Evolutionary conservation across 2,888 invertebrate species (phyloP).

Genomic region (Volucella inflata): DNA sequence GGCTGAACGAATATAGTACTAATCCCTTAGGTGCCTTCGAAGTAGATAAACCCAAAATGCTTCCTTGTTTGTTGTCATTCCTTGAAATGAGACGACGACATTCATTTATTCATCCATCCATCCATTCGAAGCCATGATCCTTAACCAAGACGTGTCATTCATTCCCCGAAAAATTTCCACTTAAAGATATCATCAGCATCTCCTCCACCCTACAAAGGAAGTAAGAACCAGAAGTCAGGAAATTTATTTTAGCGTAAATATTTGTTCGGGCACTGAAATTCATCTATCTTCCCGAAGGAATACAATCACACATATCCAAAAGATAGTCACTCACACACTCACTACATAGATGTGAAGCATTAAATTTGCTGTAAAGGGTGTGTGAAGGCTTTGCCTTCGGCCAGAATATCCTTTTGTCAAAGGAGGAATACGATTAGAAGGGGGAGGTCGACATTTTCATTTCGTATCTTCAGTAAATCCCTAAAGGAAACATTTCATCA

Average conservation of each 20-base stretch:
- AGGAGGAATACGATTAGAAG: conserved; percentile 8
- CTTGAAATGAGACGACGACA: conserved; percentile 22
- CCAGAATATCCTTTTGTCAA: neutral
- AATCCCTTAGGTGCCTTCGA: conserved; percentile 2
- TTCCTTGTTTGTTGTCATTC: conserved; percentile 13
- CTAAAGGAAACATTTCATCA: conserved; percentile 50
- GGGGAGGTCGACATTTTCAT: conserved; percentile 47
- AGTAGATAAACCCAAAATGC: conserved; percentile 16
- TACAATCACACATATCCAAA: neutral
- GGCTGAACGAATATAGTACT: neutral
- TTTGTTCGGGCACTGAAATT: conserved; percentile 38
- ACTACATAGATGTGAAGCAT: neutral
- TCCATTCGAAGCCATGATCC: conserved; percentile 8
- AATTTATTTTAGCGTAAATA: conserved; percentile 57
- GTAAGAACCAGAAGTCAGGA: conserved; percentile 42
- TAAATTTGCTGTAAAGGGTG: conserved; percentile 1
- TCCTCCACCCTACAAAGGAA: neutral
- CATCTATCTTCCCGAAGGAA: conserved; percentile 5
- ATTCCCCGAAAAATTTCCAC: neutral
- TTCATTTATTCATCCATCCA: conserved; percentile 6
- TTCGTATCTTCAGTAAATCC: conserved; percentile 56
- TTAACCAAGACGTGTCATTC: neutral
- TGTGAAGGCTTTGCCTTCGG: no score
- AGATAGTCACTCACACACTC: neutral
- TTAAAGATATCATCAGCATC: conserved; percentile 31